phyloP scores from a whole-genome alignment of 2,888 invertebrate genomes.

The Gasteruption jaculator region DNA sequence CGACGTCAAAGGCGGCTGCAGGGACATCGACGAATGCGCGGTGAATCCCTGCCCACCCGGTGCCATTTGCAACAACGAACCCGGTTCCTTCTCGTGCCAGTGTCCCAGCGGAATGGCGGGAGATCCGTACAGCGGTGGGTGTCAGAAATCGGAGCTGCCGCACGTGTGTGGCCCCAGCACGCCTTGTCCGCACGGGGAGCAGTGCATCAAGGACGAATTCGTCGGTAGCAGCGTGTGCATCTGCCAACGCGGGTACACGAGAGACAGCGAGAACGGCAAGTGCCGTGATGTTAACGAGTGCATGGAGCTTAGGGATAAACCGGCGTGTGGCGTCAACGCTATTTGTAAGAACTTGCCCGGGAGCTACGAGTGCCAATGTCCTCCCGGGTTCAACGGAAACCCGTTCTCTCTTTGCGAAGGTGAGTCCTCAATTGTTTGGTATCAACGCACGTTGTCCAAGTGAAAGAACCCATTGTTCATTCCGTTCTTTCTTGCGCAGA shows the following conservation, averaged over 20 bases:
- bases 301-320: conserved; percentile 66
- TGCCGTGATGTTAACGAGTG: conserved; percentile 88
- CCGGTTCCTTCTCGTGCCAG: conserved; percentile 81
- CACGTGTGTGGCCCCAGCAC: conserved; percentile 69
- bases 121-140: conserved; percentile 77
- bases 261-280: conserved; percentile 68
- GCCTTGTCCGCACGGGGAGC: conserved; percentile 81
- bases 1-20: conserved; percentile 65
- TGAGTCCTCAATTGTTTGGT: conserved; percentile 27
- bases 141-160: conserved; percentile 62
- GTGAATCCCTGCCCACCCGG: conserved; percentile 77
- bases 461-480: neutral
- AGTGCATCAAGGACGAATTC: conserved; percentile 74
- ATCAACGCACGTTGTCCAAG: neutral
- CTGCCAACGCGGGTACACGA: conserved; percentile 81
- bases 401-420: conserved; percentile 81
- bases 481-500: conserved; percentile 48
- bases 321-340: conserved; percentile 83
- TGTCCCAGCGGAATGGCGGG: conserved; percentile 80
- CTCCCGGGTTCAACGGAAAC: conserved; percentile 83
- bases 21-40: conserved; percentile 85
- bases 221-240: conserved; percentile 79
- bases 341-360: conserved; percentile 90
- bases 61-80: conserved; percentile 84
- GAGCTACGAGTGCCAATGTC: conserved; percentile 89